phyloP scores from a whole-genome alignment of 1,140 invertebrate genomes.

The Chionoecetes opilio region DNA sequence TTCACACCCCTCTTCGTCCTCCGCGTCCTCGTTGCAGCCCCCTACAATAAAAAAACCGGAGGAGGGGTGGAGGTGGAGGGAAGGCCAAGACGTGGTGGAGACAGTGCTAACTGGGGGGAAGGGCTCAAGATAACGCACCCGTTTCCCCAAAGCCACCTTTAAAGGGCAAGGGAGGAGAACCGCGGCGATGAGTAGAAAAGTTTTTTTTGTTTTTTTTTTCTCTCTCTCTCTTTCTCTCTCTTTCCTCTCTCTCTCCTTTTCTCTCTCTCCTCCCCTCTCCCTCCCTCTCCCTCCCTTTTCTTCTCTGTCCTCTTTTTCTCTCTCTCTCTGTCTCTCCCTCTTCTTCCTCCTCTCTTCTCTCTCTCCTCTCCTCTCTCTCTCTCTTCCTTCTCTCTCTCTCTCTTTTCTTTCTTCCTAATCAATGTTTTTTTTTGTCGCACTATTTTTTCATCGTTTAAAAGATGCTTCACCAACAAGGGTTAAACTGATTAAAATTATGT shows the following conservation, averaged over 20 bases:
- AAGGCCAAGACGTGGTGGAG: not conserved
- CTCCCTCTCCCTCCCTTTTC: too few species aligned
- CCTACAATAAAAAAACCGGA: not conserved
- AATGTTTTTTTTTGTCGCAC: too few species aligned
- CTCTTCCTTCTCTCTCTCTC: too few species aligned
- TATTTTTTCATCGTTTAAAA: too few species aligned
- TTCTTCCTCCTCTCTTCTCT: not conserved
- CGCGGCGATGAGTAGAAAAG: not conserved
- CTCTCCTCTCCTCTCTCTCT: too few species aligned
- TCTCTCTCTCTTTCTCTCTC: too few species aligned
- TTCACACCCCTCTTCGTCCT: not conserved
- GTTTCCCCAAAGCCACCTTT: not conserved
- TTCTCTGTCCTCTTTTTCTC: not conserved
- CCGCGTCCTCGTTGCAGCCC: not conserved
- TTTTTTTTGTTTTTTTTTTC: not conserved
- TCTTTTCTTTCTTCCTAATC: not conserved
- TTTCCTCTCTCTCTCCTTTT: too few species aligned
- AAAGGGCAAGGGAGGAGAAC: not conserved
- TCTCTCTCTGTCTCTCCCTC: not conserved
- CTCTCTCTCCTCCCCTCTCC: too few species aligned
- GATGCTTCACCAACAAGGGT: too few species aligned
- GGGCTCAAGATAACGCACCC: not conserved
- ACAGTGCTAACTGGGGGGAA: not conserved
- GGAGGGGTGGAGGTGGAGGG: not conserved
- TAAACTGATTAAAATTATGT: too few species aligned